Conservation (phyloP, 2,888 invertebrate genomes). For the Nymphalis c-album region DNA sequence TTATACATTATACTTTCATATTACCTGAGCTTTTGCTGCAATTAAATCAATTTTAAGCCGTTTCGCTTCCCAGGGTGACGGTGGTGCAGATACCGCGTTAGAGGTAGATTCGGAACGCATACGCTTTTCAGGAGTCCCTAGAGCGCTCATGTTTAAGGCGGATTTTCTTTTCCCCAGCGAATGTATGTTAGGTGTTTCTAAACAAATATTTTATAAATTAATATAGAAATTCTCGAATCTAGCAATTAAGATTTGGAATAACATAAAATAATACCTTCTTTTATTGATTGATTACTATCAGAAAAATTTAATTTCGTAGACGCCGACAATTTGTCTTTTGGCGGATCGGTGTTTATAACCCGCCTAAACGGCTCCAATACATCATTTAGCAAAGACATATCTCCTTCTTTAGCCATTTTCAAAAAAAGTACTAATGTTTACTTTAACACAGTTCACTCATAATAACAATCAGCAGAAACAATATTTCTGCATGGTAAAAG, state of each 20-base stretch:
- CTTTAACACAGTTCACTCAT: slow-evolving; percentile 28
- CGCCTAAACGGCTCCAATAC: slow-evolving; percentile 75
- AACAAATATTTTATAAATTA: slow-evolving; percentile 19
- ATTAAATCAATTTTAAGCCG: slow-evolving; percentile 84
- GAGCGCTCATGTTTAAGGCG: slow-evolving; percentile 53
- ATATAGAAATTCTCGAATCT: neutral
- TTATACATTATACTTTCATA: neutral
- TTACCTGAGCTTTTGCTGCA: slow-evolving; percentile 81
- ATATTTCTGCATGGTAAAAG: slow-evolving; percentile 2
- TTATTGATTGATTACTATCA: slow-evolving; percentile 70
- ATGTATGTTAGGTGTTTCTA: slow-evolving; percentile 62
- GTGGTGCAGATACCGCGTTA: slow-evolving; percentile 63
- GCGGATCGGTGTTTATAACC: slow-evolving; percentile 73
- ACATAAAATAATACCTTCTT: slow-evolving; percentile 60
- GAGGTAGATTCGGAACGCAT: slow-evolving; percentile 60
- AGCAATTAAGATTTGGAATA: neutral
- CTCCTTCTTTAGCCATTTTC: slow-evolving; percentile 71
- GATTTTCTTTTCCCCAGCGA: slow-evolving; percentile 70
- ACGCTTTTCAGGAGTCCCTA: slow-evolving; percentile 65
- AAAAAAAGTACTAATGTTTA: slow-evolving; percentile 9
- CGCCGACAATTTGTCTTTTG: slow-evolving; percentile 73
- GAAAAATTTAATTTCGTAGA: slow-evolving; percentile 73
- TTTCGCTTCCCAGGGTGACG: slow-evolving; percentile 85
- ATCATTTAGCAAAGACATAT: slow-evolving; percentile 73
- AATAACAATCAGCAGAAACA: slow-evolving; percentile 19